Evolutionary conservation across 2,113 vertebrate genomes (phyloP), one percentile per base, ranked within the genome.

Genomic region (Alligator sinensis): DNA sequence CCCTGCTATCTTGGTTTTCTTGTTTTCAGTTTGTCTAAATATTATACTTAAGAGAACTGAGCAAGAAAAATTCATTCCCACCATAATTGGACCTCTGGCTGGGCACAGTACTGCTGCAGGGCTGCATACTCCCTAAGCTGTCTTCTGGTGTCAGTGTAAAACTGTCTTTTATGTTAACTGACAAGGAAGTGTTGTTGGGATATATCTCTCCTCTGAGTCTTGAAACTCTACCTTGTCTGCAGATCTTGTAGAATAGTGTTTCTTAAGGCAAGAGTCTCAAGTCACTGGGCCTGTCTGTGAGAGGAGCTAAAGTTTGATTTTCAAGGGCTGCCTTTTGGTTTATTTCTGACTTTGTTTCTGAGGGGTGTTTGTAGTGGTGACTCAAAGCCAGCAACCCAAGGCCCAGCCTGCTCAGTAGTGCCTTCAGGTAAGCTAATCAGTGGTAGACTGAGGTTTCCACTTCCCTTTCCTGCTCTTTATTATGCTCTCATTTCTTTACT

Each of bases 31-130:
- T 24, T 62, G 25, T 62, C 11, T 21, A 34, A 70, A 70, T 34
- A 70, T n/a, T 18, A 34, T 68, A 68, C 25, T 68, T 68, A 30
- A 68, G 68, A 70, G 18, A 70, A 70, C 12, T 34, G 4, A 14
- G 0, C 59, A 47, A 13, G 77, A 47, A 7, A 64, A 13, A n/a
- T 2, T 28, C 1, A 7, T 3, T 15, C 64, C 5, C 34, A 14
- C 7, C 59, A 77, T 2, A 1, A 5, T 0, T 11, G 9, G 68
- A 16, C 57, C 78, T 19, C 13, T 8, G 55, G 28, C 7, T 6
- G 14, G 0, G 38, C 30, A 2, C 66, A 0, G 0, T 0, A 3
- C 28, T 28, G 78, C 85, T 0, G 1, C 1, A 0, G 19, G 63
- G 13, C 6, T 3, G 17, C 64, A 59, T 5, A 3, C 16, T 60